Evolutionary conservation across 2,113 vertebrate species (phyloP).

Genomic region (Alligator sinensis): DNA sequence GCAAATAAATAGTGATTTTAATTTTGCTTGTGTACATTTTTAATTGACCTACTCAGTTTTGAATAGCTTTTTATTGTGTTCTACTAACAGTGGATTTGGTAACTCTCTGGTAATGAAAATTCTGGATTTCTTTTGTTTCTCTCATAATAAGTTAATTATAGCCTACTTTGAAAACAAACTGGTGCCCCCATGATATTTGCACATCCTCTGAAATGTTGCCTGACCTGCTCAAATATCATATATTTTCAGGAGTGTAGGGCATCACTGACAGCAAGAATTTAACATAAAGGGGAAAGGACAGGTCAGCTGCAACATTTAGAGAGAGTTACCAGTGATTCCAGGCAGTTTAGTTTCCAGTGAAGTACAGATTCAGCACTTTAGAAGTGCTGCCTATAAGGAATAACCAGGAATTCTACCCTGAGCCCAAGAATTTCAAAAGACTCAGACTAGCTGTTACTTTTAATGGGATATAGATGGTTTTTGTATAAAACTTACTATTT

Average conservation of each 20-base stretch:
- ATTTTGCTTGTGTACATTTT: neutral
- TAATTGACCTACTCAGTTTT: neutral
- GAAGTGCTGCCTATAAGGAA: no score
- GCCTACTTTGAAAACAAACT: neutral
- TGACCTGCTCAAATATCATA: neutral
- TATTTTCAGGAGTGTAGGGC: neutral
- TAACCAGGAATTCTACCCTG: no score
- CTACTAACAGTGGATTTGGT: neutral
- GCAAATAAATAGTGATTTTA: neutral
- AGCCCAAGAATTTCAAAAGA: no score
- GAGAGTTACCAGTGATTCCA: neutral
- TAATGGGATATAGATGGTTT: no score
- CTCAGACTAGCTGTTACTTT: no score
- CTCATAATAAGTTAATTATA: neutral
- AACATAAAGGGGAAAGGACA: neutral
- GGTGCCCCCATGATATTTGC: neutral
- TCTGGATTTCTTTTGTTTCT: neutral
- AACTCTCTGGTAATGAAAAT: neutral
- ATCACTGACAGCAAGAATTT: neutral
- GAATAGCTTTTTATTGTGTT: neutral
- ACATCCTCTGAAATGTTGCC: neutral
- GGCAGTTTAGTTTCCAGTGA: neutral
- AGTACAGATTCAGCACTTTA: neutral
- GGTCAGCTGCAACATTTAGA: neutral
- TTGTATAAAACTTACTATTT: no score